Percentiles rank a stretch among this genome's conserved stretches.
These are phyloP conservation scores for Agrotis ipsilon DNA, from an alignment of 2,888 invertebrate genomes.

Conservation along the genomic window DNA sequence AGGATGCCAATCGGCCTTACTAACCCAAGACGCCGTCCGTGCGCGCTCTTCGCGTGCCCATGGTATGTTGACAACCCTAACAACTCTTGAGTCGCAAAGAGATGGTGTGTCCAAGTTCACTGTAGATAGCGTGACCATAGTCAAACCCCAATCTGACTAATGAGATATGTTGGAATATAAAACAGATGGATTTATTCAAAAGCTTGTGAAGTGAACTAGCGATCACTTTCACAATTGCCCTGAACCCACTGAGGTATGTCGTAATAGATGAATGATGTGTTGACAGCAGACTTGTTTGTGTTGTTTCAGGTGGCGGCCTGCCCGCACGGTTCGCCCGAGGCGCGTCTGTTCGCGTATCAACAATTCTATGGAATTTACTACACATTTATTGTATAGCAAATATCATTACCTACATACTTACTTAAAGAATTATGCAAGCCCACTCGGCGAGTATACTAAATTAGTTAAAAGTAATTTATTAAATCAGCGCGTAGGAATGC, in stretches of 20 bases:
- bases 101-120: no score
- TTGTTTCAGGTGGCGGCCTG: slow-evolving; percentile 78
- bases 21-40: slow-evolving; percentile 93
- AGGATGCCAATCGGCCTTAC: slow-evolving; percentile 99
- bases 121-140: no score
- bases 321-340: slow-evolving; percentile 75
- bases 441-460: slow-evolving; percentile 92
- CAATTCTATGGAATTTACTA: slow-evolving; percentile 89
- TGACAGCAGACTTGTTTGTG: neutral
- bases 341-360: slow-evolving; percentile 84
- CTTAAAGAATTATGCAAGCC: slow-evolving; percentile 85
- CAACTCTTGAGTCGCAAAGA: no score
- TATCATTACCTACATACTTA: slow-evolving; percentile 88
- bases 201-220: no score
- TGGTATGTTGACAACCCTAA: slow-evolving; percentile 69
- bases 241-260: no score
- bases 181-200: no score
- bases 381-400: slow-evolving; percentile 87
- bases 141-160: no score
- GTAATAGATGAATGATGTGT: no score
- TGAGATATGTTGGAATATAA: no score
- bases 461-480: slow-evolving; percentile 93
- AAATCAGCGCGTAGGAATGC: slow-evolving; percentile 91
- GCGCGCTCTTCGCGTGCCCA: slow-evolving; percentile 82
- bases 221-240: no score